A percentile compares a stretch with the other conserved stretches of the same genome.
Conservation (phyloP, 2,113 vertebrate genomes). For the Poecilia latipinna region DNA sequence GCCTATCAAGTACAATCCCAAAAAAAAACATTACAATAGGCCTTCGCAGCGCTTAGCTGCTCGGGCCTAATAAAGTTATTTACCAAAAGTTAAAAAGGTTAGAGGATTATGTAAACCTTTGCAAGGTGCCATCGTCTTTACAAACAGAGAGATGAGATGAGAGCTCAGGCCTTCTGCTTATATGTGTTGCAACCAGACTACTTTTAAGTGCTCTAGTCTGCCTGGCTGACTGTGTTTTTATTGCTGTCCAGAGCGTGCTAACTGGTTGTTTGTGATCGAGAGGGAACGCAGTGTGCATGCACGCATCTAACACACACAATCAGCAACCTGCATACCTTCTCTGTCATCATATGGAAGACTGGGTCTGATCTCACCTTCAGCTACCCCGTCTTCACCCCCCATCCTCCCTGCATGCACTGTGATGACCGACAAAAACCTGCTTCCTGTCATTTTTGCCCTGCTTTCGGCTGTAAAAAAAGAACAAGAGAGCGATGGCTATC, state of each 20-base stretch:
- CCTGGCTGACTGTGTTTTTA: conserved; percentile 57
- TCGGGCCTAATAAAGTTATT: too few relatives aligned
- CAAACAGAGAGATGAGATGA: conserved; percentile 33
- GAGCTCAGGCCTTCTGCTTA: conserved; percentile 35
- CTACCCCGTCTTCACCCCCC: background rate
- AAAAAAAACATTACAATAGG: too few relatives aligned
- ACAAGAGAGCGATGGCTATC: conserved; percentile 38
- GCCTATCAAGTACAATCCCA: too few relatives aligned
- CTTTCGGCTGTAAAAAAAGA: conserved; percentile 21
- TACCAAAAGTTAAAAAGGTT: background rate
- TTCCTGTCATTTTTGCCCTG: conserved; percentile 39
- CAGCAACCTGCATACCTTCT: conserved; percentile 65
- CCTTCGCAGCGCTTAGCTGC: too few relatives aligned
- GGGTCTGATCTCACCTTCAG: conserved; percentile 29
- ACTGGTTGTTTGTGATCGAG: conserved; percentile 39
- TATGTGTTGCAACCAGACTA: conserved; percentile 49
- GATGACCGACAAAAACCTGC: conserved; percentile 53
- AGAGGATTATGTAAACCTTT: background rate
- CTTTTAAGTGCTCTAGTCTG: conserved; percentile 48
- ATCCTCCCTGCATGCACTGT: conserved; percentile 6
- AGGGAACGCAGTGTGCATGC: conserved; percentile 36
- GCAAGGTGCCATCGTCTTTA: background rate
- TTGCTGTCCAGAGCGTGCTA: conserved; percentile 53
- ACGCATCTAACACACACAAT: conserved; percentile 45
- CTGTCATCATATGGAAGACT: conserved; percentile 69